phyloP scores from a whole-genome alignment of 2,113 vertebrate genomes.

The Alligator mississippiensis region DNA sequence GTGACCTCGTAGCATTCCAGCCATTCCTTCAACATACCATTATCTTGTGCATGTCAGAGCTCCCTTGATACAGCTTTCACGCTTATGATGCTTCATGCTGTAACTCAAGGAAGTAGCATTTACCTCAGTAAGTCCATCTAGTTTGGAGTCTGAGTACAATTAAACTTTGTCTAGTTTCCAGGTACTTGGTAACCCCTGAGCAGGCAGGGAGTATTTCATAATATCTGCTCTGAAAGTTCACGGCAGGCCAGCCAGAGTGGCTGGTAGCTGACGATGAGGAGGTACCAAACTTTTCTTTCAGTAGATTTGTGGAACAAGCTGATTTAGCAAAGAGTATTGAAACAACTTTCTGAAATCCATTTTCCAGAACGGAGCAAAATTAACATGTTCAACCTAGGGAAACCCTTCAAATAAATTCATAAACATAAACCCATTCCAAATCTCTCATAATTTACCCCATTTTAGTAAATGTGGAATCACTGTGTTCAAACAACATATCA shows the following conservation, averaged over 20 bases:
- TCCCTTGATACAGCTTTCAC: neutral
- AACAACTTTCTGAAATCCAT: neutral
- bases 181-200: neutral
- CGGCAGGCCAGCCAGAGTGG: neutral
- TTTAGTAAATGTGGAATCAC: neutral
- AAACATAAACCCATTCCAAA: neutral
- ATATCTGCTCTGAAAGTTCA: no score
- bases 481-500: neutral
- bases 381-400: neutral
- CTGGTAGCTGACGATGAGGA: neutral
- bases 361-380: neutral
- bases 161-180: neutral
- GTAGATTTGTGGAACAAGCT: neutral
- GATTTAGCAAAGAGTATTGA: neutral
- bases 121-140: neutral
- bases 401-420: neutral
- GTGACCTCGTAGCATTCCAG: neutral
- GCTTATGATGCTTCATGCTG: neutral
- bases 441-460: neutral
- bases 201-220: neutral
- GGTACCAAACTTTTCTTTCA: neutral
- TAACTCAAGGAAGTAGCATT: neutral
- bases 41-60: neutral
- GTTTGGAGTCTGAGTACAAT: neutral
- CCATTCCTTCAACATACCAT: neutral